phyloP scores from a whole-genome alignment of 1,140 invertebrate species.

The Chrysoperla carnea region DNA sequence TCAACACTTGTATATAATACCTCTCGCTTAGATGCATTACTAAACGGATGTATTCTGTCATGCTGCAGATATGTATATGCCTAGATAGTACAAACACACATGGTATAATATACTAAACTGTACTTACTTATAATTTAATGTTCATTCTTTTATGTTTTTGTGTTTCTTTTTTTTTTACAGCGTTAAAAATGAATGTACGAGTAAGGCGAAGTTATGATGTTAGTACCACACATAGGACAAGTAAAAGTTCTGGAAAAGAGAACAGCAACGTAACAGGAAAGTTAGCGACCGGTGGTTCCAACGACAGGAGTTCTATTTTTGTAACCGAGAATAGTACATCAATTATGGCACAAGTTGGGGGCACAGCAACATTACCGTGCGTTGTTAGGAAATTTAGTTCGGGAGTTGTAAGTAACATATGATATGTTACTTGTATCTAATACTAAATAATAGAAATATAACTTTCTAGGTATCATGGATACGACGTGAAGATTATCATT shows the following conservation, averaged over 20 bases:
- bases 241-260: not conserved
- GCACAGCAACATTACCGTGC: constrained; percentile 50
- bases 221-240: not conserved
- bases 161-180: too few species aligned
- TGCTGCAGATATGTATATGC: too few species aligned
- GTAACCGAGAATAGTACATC: constrained; percentile 35
- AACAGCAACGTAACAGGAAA: not conserved
- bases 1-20: too few species aligned
- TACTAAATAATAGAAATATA: too few species aligned
- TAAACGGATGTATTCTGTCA: too few species aligned
- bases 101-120: too few species aligned
- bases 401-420: constrained; percentile 41
- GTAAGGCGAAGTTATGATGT: not conserved
- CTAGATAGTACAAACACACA: too few species aligned
- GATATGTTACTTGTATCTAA: too few species aligned
- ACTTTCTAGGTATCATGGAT: constrained; percentile 46
- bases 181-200: not conserved
- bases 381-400: constrained; percentile 45
- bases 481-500: constrained; percentile 44
- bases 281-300: too few species aligned
- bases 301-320: constrained; percentile 14
- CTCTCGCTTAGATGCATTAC: too few species aligned
- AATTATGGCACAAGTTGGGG: constrained; percentile 51
- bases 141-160: too few species aligned
- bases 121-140: too few species aligned